Conservation (phyloP, 2,113 vertebrate genomes). For the Tautogolabrus adspersus region DNA sequence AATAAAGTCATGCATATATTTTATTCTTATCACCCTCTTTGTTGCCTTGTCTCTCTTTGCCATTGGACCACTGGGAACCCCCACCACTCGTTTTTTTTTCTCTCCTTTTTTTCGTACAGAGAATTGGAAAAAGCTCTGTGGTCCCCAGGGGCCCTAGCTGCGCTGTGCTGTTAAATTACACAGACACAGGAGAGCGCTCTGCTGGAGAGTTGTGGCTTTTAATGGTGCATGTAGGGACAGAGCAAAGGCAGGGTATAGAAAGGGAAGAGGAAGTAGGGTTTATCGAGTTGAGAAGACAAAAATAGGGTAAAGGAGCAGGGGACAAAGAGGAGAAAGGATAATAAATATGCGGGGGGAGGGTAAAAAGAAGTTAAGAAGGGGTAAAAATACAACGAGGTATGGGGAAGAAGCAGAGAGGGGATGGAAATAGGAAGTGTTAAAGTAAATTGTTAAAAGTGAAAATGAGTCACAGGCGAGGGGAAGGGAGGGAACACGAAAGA, state of each 20-base stretch:
- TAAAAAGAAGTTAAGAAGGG: no score
- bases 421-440: neutral
- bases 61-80: neutral
- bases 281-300: neutral
- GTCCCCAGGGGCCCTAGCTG: neutral
- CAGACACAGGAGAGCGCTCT: neutral
- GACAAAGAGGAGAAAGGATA: neutral
- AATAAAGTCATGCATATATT: conserved; percentile 16
- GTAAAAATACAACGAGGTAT: neutral
- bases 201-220: neutral
- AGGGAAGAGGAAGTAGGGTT: neutral
- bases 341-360: no score
- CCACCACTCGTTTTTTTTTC: neutral
- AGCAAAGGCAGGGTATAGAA: neutral
- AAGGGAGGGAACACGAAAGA: no score
- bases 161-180: conserved; percentile 1
- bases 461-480: neutral
- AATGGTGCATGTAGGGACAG: neutral
- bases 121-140: neutral
- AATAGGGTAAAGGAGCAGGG: neutral
- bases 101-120: conserved; percentile 5
- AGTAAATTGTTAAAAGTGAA: neutral
- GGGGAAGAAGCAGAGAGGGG: neutral
- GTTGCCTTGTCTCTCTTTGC: neutral
- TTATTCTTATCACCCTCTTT: conserved; percentile 2